Percentiles rank a stretch among this genome's conserved stretches.
These are phyloP conservation scores for Kradibia gibbosae DNA, from an alignment of 1,140 invertebrate genomes.

Conservation along the genomic window DNA sequence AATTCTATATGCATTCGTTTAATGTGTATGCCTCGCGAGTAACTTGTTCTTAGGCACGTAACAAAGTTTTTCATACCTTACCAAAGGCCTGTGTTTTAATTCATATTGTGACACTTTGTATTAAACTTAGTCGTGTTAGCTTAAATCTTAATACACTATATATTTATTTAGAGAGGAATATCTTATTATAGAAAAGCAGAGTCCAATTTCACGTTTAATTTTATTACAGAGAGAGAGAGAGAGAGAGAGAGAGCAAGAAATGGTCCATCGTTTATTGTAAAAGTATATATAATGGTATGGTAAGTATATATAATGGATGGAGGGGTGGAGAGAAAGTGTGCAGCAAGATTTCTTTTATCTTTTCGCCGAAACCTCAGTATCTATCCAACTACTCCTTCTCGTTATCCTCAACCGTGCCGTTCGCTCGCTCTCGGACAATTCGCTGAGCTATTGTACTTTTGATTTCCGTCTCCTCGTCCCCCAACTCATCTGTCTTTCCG, in stretches of 20 bases:
- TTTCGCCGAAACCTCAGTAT: background rate
- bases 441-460: conserved; percentile 49
- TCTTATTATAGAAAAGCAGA: too few relatives aligned
- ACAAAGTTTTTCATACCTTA: too few relatives aligned
- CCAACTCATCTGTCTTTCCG: conserved; percentile 34
- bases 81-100: too few relatives aligned
- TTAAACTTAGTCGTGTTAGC: too few relatives aligned
- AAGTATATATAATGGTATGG: too few relatives aligned
- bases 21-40: too few relatives aligned
- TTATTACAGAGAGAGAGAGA: background rate
- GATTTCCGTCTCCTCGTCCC: conserved; percentile 22
- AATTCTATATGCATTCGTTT: too few relatives aligned
- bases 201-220: background rate
- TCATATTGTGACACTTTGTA: too few relatives aligned
- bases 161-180: too few relatives aligned
- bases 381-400: background rate
- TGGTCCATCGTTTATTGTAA: too few relatives aligned
- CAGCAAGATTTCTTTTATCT: conserved; percentile 38
- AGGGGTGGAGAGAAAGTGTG: background rate
- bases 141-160: too few relatives aligned
- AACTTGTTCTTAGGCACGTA: too few relatives aligned
- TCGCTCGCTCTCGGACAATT: background rate
- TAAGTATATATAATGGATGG: background rate
- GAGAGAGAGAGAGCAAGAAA: background rate
- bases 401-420: background rate